A percentile compares a stretch with the other conserved stretches of the same genome.
Conservation (phyloP, 1,140 invertebrate genomes). For the Cotesia glomerata region DNA sequence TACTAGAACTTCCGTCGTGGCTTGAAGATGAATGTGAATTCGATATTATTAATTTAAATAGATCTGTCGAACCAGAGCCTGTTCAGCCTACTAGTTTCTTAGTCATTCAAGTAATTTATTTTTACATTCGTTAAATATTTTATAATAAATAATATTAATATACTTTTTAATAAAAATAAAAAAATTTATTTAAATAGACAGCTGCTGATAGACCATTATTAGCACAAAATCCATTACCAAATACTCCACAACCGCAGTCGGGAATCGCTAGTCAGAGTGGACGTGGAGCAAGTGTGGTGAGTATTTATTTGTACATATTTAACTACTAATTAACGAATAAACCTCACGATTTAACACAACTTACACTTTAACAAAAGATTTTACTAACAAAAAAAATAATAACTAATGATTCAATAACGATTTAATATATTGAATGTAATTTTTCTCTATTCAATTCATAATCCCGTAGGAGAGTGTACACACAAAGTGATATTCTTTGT, state of each 20-base stretch:
- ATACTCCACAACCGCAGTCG: constrained; percentile 69
- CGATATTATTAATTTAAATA: constrained; percentile 87
- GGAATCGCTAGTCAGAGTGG: constrained; percentile 83
- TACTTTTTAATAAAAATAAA: neutral
- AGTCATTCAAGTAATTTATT: constrained; percentile 77
- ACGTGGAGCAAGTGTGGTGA: constrained; percentile 85
- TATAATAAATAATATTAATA: too few relatives aligned
- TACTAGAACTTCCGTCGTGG: constrained; percentile 89
- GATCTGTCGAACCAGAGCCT: constrained; percentile 75
- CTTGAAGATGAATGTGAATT: constrained; percentile 95
- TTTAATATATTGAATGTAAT: neutral
- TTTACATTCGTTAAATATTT: neutral
- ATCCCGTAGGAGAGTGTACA: constrained; percentile 23
- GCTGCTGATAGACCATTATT: constrained; percentile 73
- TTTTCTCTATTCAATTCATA: constrained; percentile 5
- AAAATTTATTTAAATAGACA: constrained; percentile 52
- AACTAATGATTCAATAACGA: constrained; percentile 1
- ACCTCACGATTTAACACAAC: neutral
- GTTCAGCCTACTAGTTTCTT: constrained; percentile 81
- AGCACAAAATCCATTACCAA: constrained; percentile 61
- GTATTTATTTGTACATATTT: constrained; percentile 47
- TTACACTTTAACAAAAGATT: neutral
- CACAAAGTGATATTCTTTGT: constrained; percentile 20
- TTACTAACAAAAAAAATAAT: neutral
- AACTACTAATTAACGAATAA: constrained; percentile 1